A percentile compares a stretch with the other conserved stretches of the same genome.
Evolutionary conservation across 2,888 invertebrate genomes (phyloP).

Genomic region (Elysia crispata): DNA sequence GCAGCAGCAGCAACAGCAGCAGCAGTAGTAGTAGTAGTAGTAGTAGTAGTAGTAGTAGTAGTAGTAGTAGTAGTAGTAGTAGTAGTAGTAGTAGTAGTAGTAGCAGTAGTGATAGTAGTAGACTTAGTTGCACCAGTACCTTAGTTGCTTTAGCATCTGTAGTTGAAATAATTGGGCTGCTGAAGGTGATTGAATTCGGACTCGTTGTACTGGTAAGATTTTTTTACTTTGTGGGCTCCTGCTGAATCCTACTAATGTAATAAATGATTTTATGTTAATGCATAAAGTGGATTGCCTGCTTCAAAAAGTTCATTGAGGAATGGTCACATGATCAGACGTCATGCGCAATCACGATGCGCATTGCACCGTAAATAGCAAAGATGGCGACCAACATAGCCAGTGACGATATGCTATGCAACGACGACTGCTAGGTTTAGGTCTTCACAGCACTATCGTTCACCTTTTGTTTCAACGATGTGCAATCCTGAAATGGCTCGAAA

Average conservation of each 20-base stretch:
- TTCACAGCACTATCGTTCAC: slow-evolving; percentile 40
- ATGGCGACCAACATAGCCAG: slow-evolving; percentile 46
- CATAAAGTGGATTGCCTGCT: too few species aligned
- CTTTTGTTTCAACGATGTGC: not conserved
- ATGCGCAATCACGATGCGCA: slow-evolving; percentile 68
- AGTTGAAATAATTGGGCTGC: slow-evolving; percentile 40
- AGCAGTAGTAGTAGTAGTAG: slow-evolving; percentile 45
- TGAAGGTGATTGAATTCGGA: slow-evolving; percentile 28
- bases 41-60: slow-evolving; percentile 42
- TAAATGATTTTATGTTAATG: too few species aligned
- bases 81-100: slow-evolving; percentile 44
- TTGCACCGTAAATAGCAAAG: slow-evolving; percentile 47
- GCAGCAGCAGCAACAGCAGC: slow-evolving; percentile 21
- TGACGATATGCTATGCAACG: not conserved
- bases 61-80: slow-evolving; percentile 39
- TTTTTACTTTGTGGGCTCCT: too few species aligned
- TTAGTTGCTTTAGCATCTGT: slow-evolving; percentile 25
- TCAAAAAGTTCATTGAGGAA: not conserved
- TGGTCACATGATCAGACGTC: slow-evolving; percentile 64
- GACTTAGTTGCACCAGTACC: too few species aligned
- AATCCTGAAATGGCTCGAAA: not conserved
- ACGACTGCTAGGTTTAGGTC: not conserved
- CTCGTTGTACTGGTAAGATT: too few species aligned
- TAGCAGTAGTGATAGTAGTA: too few species aligned
- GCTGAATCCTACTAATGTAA: too few species aligned